Base-by-base conservation (phyloP, 2,888 invertebrate genomes). In the Parapristionchus giblindavisi region DNA sequence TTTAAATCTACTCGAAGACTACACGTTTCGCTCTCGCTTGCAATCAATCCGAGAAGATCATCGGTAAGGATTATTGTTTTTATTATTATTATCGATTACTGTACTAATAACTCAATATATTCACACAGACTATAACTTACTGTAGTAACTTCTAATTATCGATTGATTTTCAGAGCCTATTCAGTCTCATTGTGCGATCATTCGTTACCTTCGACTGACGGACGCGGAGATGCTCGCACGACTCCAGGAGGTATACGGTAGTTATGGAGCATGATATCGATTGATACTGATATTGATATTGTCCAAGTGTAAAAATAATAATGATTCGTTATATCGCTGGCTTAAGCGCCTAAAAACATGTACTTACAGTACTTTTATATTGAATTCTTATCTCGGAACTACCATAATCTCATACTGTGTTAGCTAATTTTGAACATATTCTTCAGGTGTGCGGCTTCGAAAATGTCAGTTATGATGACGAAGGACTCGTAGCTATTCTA, bases 11-110 rank as follows among this genome's bases (percentile, higher is more conserved):
- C 89, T 96, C 96, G 75, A 93, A 93, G 88, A 99, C 98, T 0
- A 99, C 99, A 0, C 91, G 99, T 78, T 99, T 99, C 89, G 97
- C 97, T 0, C 91, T 99, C 6, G 99, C 99, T 27, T 99, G 99
- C 88, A 99, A 99, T 89, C 94, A 94, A 83, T 96, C 96, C 76
- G 98, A 98, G 88, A 97, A 97, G 90, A 96, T 99, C 76, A 99
- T 99, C 80, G 91, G 90, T 91, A 76, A 34, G 65, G 74, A 8
- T 24, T 29, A 11, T 36, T 8, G 24, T 17, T 56, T 56, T 6
- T 56, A n/a, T 17, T 17, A 43, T 8, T 14, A 17, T 43, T 17
- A 43, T 8, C 17, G 8, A 17, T 43, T 52, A 21, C 21, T 11
- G 24, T 21, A 52, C 21, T 4, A 5, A 21, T 52, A n/a, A 24